Base-by-base conservation (phyloP, 2,797 vertebrate species). In the Dallia pectoralis region DNA sequence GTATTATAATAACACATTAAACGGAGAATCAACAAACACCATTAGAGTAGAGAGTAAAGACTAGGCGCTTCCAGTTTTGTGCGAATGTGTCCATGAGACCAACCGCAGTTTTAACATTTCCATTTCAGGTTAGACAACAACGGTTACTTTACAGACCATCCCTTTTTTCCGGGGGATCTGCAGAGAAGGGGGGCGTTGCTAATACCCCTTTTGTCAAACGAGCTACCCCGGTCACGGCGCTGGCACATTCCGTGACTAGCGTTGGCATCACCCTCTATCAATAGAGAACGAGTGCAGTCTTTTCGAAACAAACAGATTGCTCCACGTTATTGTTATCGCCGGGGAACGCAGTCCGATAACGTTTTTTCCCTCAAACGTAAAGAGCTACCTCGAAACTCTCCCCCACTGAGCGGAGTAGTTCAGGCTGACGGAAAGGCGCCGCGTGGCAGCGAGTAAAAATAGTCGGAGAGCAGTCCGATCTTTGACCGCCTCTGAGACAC, bases 371-470 rank as follows among this genome's bases (percentile, higher is more conserved):
- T 22, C 51, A 53, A 22, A 53, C 8, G 15, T 19, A 53, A 53
- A 22, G 51, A 22, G n/a, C 19, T 11, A 56, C n/a, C 49, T 51
- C n/a, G n/a, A 56, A 22, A 53, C n/a, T 22, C 8, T 22, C 19
- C 22, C 90, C 91, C 90, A 88, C 51, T 1, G 72, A 84, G 69
- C 25, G 29, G 40, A 44, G 40, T 16, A 7, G 53, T 9, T 36
- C 30, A 36, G 30, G 82, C 82, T 73, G 81, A 79, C 85, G 85
- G 82, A 77, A 84, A 79, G 73, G 73, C 75, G 72, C 72, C 81
- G 86, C 82, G 77, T 70, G 74, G 84, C 73, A 82, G 74, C 29
- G 7, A 48, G 74, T 81, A 86, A 83, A 88, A 90, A 90, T 87
- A 90, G 85, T 82, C 69, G 25, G 32, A 44, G 56, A n/a, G n/a